Conservation (phyloP, 1,140 invertebrate genomes). For the Drosophila repletoides region DNA sequence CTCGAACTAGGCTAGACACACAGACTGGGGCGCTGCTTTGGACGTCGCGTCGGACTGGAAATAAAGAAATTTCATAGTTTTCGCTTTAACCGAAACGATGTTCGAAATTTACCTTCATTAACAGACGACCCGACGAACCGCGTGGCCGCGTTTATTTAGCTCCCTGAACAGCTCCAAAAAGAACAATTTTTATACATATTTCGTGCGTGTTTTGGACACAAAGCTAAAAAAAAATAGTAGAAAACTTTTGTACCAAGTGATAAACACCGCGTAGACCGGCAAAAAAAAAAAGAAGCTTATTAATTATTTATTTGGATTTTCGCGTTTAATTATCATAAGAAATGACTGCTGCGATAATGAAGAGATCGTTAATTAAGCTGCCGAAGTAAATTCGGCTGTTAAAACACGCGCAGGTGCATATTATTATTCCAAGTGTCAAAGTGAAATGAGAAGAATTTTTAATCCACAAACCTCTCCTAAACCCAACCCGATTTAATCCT, state of each 20-base stretch:
- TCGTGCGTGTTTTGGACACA: slow-evolving; percentile 11
- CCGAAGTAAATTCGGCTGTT: slow-evolving; percentile 4
- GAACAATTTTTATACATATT: neutral
- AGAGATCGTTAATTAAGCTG: slow-evolving; percentile 19
- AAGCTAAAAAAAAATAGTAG: neutral
- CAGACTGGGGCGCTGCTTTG: slow-evolving; percentile 38
- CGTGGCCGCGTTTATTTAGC: slow-evolving; percentile 64
- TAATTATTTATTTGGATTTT: slow-evolving; percentile 58
- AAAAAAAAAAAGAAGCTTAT: slow-evolving; percentile 42
- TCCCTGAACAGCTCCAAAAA: slow-evolving; percentile 8
- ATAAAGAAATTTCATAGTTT: slow-evolving; percentile 81
- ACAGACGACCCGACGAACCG: slow-evolving; percentile 65
- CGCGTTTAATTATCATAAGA: slow-evolving; percentile 45
- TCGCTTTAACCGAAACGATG: slow-evolving; percentile 72
- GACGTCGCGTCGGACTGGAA: slow-evolving; percentile 48
- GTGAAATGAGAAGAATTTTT: slow-evolving; percentile 14
- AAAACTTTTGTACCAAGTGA: slow-evolving; percentile 7
- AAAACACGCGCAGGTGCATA: slow-evolving; percentile 23
- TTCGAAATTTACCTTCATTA: slow-evolving; percentile 78
- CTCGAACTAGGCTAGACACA: slow-evolving; percentile 32
- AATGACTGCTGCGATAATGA: slow-evolving; percentile 42
- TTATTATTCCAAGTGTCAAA: slow-evolving; percentile 13
- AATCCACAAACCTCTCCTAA: too few species aligned
- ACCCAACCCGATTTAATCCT: neutral
- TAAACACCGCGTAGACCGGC: slow-evolving; percentile 5